phyloP scores from a whole-genome alignment of 35 echinoderm and acorn worm species.

The Nesometra sesokonis region DNA sequence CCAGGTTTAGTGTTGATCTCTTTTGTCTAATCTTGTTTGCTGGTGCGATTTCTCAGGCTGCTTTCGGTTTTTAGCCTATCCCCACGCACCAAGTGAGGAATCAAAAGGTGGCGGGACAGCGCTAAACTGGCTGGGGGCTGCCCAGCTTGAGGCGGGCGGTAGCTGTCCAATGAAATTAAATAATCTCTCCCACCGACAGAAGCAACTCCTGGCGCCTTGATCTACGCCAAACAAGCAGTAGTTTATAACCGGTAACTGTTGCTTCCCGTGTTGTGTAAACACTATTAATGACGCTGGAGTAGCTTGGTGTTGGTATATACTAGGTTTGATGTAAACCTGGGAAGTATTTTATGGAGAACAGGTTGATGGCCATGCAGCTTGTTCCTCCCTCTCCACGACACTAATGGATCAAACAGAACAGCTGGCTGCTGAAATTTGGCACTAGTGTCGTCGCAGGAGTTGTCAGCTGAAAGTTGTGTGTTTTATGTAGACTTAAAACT shows the following conservation, averaged over 20 bases:
- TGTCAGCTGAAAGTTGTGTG: no score
- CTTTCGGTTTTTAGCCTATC: neutral
- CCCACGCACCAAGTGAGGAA: neutral
- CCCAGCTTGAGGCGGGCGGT: slow-evolving; percentile 36
- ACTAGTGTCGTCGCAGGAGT: no score
- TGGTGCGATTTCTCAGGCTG: neutral
- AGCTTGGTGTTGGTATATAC: no score
- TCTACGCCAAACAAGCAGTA: neutral
- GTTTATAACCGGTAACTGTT: neutral
- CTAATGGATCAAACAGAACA: neutral
- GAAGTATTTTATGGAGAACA: neutral
- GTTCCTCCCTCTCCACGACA: neutral
- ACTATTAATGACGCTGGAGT: no score
- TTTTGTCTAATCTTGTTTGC: no score
- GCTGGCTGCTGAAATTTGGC: neutral
- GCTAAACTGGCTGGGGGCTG: slow-evolving; percentile 27
- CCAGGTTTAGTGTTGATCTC: neutral
- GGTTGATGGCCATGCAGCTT: neutral
- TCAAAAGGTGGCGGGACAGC: slow-evolving; percentile 7
- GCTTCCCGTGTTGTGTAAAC: neutral
- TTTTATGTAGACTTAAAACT: no score
- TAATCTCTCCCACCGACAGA: neutral
- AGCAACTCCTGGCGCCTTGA: neutral
- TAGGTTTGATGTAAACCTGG: neutral
- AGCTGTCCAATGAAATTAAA: slow-evolving; percentile 6